These are phyloP conservation scores for Zoanthus gigantus DNA, from an alignment of 92 coral and sea anemone genomes.

Conservation along the genomic window DNA sequence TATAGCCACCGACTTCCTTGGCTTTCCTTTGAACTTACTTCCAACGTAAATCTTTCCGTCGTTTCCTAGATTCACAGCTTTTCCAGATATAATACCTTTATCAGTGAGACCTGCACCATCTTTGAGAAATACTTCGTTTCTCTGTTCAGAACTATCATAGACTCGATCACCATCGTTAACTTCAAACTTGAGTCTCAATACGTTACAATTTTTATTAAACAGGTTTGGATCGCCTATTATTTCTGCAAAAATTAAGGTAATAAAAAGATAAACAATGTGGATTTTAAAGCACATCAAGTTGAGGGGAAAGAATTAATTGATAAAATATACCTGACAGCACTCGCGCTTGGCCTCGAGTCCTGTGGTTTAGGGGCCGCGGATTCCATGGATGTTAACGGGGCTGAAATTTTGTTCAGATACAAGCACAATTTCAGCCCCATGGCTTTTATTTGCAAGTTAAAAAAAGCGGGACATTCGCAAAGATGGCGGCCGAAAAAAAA, in stretches of 20 bases:
- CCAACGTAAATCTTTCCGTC: conserved; percentile 71
- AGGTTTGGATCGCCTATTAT: conserved; percentile 72
- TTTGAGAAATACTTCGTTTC: conserved; percentile 73
- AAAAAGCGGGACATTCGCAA: no score
- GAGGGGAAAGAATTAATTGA: not conserved
- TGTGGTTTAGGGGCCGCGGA: no score
- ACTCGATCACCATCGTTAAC: conserved; percentile 61
- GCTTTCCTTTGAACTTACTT: conserved; percentile 79
- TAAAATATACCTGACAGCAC: not conserved
- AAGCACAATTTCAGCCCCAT: no score
- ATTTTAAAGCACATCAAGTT: not conserved
- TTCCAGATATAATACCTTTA: conserved; percentile 65
- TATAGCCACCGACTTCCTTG: conserved; percentile 80
- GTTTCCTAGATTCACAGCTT: conserved; percentile 69
- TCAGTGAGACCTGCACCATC: conserved; percentile 74
- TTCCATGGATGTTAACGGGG: no score
- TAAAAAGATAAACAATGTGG: not conserved
- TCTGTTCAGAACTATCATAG: conserved; percentile 76
- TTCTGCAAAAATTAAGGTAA: not conserved
- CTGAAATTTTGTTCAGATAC: no score
- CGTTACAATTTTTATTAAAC: conserved; percentile 77
- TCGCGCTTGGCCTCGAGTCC: no score
- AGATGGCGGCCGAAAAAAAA: no score
- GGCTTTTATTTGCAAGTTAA: no score
- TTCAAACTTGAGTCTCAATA: conserved; percentile 80